Evolutionary conservation across 2,797 vertebrate species (phyloP).

Genomic region (Taeniopygia guttata): DNA sequence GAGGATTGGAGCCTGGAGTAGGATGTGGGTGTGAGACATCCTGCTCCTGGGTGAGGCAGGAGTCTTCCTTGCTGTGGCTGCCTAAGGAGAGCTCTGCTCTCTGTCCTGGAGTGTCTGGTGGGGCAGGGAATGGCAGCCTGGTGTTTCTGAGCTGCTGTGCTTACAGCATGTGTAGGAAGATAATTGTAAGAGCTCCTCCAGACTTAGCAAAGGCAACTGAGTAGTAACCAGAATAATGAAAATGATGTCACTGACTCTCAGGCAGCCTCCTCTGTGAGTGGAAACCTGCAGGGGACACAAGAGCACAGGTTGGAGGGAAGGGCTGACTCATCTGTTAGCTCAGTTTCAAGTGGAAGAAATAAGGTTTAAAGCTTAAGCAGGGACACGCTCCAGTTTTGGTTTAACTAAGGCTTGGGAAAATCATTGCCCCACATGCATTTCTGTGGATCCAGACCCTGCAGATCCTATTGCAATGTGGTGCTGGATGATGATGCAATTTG

Average conservation of each 20-base stretch:
- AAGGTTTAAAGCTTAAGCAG: neutral
- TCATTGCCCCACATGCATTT: neutral
- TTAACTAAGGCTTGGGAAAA: neutral
- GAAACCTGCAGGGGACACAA: constrained; percentile 14
- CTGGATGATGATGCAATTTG: neutral
- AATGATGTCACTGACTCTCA: neutral
- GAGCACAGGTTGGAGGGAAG: neutral
- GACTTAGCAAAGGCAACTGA: neutral
- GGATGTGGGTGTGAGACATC: neutral
- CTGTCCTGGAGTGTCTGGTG: neutral
- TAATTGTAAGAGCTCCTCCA: neutral
- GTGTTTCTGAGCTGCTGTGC: neutral
- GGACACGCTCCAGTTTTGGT: neutral
- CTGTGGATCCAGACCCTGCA: neutral
- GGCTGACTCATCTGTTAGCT: neutral
- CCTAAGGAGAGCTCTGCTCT: neutral
- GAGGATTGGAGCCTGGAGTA: neutral
- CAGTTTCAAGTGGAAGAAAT: neutral
- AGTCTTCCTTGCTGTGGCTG: neutral
- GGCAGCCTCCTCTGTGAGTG: neutral
- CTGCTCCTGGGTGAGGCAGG: neutral
- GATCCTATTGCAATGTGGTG: neutral
- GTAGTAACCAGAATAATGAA: neutral
- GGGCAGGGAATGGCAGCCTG: neutral
- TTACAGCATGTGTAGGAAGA: neutral